Conservation (phyloP, 2,888 invertebrate species). For the Melanchra persicariae region DNA sequence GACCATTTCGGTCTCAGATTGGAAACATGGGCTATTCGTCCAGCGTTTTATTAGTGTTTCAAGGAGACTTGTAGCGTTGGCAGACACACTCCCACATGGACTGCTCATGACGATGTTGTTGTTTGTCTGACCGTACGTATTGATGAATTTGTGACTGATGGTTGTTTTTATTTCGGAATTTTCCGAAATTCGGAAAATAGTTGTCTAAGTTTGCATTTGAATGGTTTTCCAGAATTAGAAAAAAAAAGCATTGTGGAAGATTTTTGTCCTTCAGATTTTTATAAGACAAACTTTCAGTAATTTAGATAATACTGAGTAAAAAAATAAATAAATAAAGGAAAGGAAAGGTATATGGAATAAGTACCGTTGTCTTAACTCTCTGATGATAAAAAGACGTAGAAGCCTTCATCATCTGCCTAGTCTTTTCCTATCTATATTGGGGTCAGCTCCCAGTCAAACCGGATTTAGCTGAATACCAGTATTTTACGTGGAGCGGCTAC, state of each 20-base stretch:
- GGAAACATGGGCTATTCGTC: conserved; percentile 61
- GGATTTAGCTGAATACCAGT: no score
- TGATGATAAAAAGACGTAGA: not conserved
- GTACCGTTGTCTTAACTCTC: no score
- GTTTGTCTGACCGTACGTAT: conserved; percentile 30
- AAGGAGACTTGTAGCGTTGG: conserved; percentile 49
- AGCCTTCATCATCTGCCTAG: no score
- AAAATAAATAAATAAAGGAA: no score
- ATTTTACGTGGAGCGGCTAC: no score
- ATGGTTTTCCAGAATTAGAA: no score
- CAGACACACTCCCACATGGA: conserved; percentile 60
- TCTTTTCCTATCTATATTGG: no score
- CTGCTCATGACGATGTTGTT: conserved; percentile 28
- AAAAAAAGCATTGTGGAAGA: no score
- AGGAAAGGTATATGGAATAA: no score
- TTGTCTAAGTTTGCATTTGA: not conserved
- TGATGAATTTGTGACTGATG: not conserved
- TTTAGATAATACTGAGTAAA: no score
- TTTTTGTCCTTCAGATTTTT: not conserved
- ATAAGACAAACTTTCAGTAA: not conserved
- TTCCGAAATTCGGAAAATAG: not conserved
- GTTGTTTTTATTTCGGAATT: not conserved
- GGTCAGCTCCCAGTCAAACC: no score
- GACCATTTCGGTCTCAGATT: conserved; percentile 48
- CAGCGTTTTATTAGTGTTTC: conserved; percentile 60